phyloP scores from a whole-genome alignment of 2,797 vertebrate species.

The Pteronotus mesoamericanus region DNA sequence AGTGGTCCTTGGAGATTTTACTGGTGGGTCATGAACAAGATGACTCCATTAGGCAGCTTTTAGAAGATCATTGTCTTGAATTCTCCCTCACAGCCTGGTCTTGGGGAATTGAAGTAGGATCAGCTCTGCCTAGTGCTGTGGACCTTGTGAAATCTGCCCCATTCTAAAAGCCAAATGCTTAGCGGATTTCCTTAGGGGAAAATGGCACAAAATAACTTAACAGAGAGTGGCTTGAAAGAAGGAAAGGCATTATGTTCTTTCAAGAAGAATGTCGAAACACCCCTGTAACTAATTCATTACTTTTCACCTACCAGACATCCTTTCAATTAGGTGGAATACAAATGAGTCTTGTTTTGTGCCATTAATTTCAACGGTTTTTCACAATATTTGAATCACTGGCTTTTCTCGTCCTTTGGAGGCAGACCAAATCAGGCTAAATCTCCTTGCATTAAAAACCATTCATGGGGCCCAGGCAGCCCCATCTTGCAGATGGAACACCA shows the following conservation, averaged over 20 bases:
- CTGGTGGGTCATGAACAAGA: neutral
- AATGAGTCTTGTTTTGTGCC: slow-evolving; percentile 81
- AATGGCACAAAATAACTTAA: slow-evolving; percentile 61
- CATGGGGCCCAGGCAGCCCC: slow-evolving; percentile 77
- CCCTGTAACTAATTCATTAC: slow-evolving; percentile 77
- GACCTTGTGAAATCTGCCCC: slow-evolving; percentile 67
- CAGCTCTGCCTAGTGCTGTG: neutral
- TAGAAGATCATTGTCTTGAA: slow-evolving; percentile 13
- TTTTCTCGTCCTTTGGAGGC: slow-evolving; percentile 79
- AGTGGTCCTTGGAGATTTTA: neutral
- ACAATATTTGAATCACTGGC: slow-evolving; percentile 83
- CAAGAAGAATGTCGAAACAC: slow-evolving; percentile 65
- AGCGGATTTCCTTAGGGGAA: slow-evolving; percentile 68
- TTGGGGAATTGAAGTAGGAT: neutral
- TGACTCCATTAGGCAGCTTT: slow-evolving; percentile 18
- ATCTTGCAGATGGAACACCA: slow-evolving; percentile 80
- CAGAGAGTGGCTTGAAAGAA: slow-evolving; percentile 52
- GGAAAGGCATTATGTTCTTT: slow-evolving; percentile 70
- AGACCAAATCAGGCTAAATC: slow-evolving; percentile 81
- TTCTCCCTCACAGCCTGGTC: slow-evolving; percentile 3
- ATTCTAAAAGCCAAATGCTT: slow-evolving; percentile 69
- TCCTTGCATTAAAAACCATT: slow-evolving; percentile 78
- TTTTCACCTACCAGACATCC: slow-evolving; percentile 75
- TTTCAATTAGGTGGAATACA: slow-evolving; percentile 81
- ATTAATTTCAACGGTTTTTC: slow-evolving; percentile 82